Evolutionary conservation across 2,888 invertebrate genomes (phyloP).

Genomic region (Xanthia icteritia): DNA sequence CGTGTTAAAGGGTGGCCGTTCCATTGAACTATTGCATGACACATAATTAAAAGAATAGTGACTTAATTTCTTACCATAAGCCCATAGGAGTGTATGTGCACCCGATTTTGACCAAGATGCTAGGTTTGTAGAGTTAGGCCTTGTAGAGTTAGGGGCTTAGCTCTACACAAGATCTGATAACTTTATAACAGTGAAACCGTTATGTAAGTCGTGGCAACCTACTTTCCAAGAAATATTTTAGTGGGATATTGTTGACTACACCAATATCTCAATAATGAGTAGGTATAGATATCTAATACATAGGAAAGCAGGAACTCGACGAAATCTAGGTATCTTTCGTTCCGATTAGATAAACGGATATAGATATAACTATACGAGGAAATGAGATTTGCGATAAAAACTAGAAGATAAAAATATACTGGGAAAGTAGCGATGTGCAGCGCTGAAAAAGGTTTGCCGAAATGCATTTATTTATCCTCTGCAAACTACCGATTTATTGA

Average conservation of each 20-base stretch:
- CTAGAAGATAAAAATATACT: slow-evolving; percentile 18
- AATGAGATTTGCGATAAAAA: slow-evolving; percentile 23
- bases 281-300: neutral
- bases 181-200: no score
- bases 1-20: no score
- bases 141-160: no score
- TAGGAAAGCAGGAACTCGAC: neutral
- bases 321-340: slow-evolving; percentile 1
- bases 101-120: no score
- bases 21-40: no score
- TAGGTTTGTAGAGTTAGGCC: no score
- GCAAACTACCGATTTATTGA: slow-evolving; percentile 7
- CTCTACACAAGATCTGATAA: neutral
- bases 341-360: slow-evolving; percentile 38
- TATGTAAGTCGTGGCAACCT: no score
- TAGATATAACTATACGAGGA: slow-evolving; percentile 27
- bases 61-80: no score
- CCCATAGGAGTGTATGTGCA: no score
- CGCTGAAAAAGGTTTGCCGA: neutral
- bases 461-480: neutral
- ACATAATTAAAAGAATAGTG: no score
- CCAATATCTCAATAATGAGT: neutral
- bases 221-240: no score
- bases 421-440: neutral
- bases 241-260: neutral